A percentile compares a stretch with the other conserved stretches of the same genome.
Evolutionary conservation across 2,797 vertebrate genomes (phyloP).

Genomic region (Spea hammondii): DNA sequence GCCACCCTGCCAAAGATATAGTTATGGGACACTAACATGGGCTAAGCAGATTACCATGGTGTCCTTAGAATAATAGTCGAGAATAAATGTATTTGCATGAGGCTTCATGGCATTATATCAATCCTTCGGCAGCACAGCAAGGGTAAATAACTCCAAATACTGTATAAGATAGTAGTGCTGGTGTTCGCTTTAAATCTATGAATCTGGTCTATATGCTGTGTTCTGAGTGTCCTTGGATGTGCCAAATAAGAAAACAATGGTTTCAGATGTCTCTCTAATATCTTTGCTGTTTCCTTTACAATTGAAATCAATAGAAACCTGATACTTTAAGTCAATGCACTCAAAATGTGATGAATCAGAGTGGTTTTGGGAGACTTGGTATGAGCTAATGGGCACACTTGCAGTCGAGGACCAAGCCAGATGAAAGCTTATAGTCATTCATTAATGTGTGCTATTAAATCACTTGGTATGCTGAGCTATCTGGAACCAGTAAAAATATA

Average conservation of each 20-base stretch:
- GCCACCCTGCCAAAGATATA: no score
- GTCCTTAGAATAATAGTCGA: no score
- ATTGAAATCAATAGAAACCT: constrained; percentile 74
- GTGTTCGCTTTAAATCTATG: no score
- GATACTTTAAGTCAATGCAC: constrained; percentile 65
- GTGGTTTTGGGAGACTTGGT: constrained; percentile 61
- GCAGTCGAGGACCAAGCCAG: background rate
- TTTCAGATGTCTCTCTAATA: constrained; percentile 72
- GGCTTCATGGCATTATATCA: no score
- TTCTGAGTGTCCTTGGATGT: constrained; percentile 67
- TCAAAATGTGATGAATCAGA: constrained; percentile 67
- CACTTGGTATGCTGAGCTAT: background rate
- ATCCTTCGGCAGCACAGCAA: no score
- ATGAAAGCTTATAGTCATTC: background rate
- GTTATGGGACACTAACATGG: no score
- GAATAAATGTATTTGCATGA: no score
- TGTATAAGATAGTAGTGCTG: no score
- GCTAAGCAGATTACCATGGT: no score
- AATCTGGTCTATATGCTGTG: background rate
- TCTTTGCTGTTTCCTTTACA: constrained; percentile 69
- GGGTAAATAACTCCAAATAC: no score
- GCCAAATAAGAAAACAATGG: constrained; percentile 55
- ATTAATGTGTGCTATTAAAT: background rate
- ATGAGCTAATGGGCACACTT: constrained; percentile 57
- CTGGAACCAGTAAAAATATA: no score